A percentile compares a stretch with the other conserved stretches of the same genome.
These are phyloP conservation scores for Magallana ariakensis DNA, from an alignment of 1,140 invertebrate genomes.

Conservation along the genomic window DNA sequence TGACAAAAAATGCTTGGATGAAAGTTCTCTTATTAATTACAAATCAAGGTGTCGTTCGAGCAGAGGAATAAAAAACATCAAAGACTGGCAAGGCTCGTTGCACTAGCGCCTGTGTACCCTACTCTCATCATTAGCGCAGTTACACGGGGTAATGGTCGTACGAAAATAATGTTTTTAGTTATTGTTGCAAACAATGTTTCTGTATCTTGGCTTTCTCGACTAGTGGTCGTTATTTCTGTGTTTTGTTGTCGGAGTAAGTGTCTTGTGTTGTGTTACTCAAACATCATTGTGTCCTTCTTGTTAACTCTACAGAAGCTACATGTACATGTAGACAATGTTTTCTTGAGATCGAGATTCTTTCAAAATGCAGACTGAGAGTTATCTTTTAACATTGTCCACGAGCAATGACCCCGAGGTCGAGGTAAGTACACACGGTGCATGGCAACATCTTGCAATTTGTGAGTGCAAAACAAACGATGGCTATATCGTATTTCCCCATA, in stretches of 20 bases:
- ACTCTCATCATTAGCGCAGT: too few species aligned
- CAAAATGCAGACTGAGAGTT: neutral
- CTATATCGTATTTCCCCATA: too few species aligned
- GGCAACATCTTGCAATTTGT: neutral
- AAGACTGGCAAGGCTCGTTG: too few species aligned
- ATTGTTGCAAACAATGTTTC: too few species aligned
- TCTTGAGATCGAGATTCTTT: neutral
- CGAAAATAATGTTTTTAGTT: too few species aligned
- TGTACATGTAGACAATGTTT: neutral
- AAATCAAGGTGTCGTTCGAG: too few species aligned
- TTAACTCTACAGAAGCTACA: neutral
- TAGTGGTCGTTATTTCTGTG: neutral
- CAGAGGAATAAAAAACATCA: too few species aligned
- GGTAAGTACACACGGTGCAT: neutral
- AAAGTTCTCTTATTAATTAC: too few species aligned
- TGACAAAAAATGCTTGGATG: too few species aligned
- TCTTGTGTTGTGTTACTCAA: neutral
- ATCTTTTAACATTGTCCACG: neutral
- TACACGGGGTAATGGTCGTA: too few species aligned
- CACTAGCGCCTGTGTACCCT: too few species aligned
- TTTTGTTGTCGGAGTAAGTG: neutral
- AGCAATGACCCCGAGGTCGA: neutral
- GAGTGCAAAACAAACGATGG: neutral
- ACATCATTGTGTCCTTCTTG: neutral
- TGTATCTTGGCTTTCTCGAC: too few species aligned